A percentile compares a stretch with the other conserved stretches of the same genome.
Conservation (phyloP, 2,113 vertebrate genomes). For the Falco punctatus region DNA sequence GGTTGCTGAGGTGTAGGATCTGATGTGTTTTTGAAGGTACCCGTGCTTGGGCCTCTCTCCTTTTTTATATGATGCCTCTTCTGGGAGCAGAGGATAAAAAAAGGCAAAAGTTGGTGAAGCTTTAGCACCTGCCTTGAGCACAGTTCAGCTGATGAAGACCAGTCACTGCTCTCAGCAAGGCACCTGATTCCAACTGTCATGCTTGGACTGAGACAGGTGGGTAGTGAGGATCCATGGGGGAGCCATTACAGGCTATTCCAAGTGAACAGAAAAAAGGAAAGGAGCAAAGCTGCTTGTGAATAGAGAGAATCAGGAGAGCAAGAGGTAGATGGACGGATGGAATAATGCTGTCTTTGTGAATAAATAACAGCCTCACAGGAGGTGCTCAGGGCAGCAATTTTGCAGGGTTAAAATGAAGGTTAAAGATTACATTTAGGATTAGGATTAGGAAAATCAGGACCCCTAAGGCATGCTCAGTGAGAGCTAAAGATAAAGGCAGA, state of each 20-base stretch:
- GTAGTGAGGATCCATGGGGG: neutral
- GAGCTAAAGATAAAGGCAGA: neutral
- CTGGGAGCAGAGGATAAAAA: neutral
- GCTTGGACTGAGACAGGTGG: neutral
- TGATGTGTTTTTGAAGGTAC: neutral
- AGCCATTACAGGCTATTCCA: slow-evolving; percentile 38
- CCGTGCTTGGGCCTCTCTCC: neutral
- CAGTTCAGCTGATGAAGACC: neutral
- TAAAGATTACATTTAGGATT: slow-evolving; percentile 33
- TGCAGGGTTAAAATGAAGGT: slow-evolving; percentile 7
- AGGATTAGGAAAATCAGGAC: slow-evolving; percentile 13
- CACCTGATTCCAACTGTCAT: neutral
- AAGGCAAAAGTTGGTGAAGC: neutral
- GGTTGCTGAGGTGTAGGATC: neutral
- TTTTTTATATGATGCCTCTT: neutral
- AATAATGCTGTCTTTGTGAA: slow-evolving; percentile 40
- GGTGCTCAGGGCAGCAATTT: slow-evolving; percentile 21
- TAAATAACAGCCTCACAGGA: slow-evolving; percentile 17
- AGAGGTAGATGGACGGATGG: slow-evolving; percentile 21
- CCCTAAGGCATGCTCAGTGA: neutral
- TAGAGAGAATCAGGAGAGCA: slow-evolving; percentile 50
- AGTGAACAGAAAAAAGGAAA: neutral
- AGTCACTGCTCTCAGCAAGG: neutral
- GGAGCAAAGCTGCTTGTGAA: slow-evolving; percentile 27
- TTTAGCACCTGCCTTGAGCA: neutral